Conservation (phyloP, 2,113 vertebrate genomes). For the Serilophus lunatus region DNA sequence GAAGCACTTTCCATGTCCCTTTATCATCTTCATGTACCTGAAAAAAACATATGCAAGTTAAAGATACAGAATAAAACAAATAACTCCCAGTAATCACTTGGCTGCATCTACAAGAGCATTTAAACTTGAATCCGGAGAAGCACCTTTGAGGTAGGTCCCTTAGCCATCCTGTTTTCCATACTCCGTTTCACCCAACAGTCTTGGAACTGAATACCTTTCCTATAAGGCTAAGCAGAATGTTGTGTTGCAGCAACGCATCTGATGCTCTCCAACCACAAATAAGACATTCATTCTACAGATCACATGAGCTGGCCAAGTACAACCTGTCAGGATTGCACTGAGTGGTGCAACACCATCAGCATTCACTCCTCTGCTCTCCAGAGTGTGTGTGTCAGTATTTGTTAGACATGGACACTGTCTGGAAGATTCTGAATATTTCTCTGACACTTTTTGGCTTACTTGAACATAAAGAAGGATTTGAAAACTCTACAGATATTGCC, state of each 20-base stretch:
- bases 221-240: not conserved
- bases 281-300: not conserved
- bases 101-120: not conserved
- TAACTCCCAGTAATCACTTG: not conserved
- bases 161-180: not conserved
- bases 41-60: not conserved
- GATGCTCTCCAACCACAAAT: not conserved
- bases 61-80: not conserved
- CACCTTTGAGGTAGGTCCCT: not conserved
- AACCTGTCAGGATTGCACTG: not conserved
- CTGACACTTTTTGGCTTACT: not conserved
- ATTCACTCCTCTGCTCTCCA: not conserved
- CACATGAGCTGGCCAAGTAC: too few species aligned
- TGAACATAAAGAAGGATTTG: not conserved
- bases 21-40: conserved; percentile 49
- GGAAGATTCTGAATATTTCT: not conserved
- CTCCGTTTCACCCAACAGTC: not conserved
- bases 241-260: not conserved
- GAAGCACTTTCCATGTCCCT: not conserved
- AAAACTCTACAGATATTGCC: not conserved
- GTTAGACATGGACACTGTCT: not conserved
- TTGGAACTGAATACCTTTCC: not conserved
- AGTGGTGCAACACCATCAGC: not conserved
- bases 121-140: not conserved
- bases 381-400: not conserved